phyloP scores from a whole-genome alignment of 2,113 vertebrate genomes.

The Ifrita kowaldi region DNA sequence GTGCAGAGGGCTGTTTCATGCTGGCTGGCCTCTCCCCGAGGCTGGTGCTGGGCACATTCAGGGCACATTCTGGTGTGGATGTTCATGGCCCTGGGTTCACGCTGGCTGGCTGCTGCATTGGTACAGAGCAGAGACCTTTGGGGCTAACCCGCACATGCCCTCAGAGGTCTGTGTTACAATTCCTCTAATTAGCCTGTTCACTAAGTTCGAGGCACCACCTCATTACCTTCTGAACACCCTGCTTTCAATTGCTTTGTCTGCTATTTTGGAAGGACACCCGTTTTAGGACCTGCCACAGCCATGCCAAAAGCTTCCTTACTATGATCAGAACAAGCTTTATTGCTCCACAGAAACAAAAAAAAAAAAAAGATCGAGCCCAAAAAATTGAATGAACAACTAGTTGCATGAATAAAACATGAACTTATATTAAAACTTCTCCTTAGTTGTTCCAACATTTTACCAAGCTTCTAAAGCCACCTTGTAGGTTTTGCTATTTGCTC shows the following conservation, averaged over 20 bases:
- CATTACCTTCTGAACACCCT: background rate
- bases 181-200: background rate
- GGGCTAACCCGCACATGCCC: background rate
- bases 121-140: background rate
- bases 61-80: too few relatives aligned
- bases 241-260: background rate
- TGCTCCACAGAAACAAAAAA: background rate
- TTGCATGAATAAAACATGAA: background rate
- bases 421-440: background rate
- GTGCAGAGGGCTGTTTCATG: background rate
- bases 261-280: background rate
- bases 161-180: too few relatives aligned
- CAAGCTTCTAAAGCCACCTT: background rate
- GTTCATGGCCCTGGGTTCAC: background rate
- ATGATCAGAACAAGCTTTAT: background rate
- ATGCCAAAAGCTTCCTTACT: background rate
- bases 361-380: background rate
- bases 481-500: background rate
- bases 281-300: background rate
- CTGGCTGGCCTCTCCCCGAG: rapidly evolving
- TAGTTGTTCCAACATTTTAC: background rate
- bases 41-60: background rate
- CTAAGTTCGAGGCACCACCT: background rate
- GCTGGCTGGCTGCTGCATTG: background rate
- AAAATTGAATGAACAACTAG: background rate